Percentiles rank a stretch among this genome's conserved stretches.
Conservation (phyloP, 1,140 invertebrate species). For the Ceratosolen fusciceps region DNA sequence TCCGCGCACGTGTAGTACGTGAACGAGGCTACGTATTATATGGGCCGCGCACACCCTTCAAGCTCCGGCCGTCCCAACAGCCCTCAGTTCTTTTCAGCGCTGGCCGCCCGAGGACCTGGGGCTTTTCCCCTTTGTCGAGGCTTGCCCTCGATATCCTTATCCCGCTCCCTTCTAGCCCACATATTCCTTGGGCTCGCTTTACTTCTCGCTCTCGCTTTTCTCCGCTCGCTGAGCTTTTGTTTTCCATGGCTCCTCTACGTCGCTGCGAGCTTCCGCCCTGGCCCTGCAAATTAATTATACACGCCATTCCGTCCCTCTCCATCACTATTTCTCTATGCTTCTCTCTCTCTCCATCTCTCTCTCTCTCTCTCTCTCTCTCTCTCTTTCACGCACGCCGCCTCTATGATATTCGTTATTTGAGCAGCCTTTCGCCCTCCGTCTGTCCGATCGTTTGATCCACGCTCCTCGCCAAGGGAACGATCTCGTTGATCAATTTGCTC, state of each 20-base stretch:
- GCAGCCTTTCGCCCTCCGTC: too few relatives aligned
- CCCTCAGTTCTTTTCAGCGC: background rate
- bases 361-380: too few relatives aligned
- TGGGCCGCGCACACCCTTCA: background rate
- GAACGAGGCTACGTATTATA: background rate
- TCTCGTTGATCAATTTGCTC: too few relatives aligned
- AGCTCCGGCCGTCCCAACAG: background rate
- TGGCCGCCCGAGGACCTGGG: background rate
- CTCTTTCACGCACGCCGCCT: too few relatives aligned
- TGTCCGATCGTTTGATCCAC: too few relatives aligned
- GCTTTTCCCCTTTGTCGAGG: conserved; percentile 3
- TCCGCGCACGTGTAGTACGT: background rate
- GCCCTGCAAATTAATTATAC: conserved; percentile 14
- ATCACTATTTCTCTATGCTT: too few relatives aligned
- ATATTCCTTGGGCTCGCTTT: background rate
- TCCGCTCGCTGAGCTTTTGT: background rate
- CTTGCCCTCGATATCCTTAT: background rate
- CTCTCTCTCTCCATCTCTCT: too few relatives aligned
- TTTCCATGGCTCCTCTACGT: background rate
- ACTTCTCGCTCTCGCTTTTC: background rate
- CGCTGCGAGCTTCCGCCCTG: background rate
- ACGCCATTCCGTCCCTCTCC: background rate
- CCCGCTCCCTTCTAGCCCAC: background rate
- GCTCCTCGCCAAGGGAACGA: too few relatives aligned
- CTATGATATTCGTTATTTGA: too few relatives aligned